These are phyloP conservation scores for Catocala fraxini DNA, from an alignment of 2,888 invertebrate species.

Conservation along the genomic window DNA sequence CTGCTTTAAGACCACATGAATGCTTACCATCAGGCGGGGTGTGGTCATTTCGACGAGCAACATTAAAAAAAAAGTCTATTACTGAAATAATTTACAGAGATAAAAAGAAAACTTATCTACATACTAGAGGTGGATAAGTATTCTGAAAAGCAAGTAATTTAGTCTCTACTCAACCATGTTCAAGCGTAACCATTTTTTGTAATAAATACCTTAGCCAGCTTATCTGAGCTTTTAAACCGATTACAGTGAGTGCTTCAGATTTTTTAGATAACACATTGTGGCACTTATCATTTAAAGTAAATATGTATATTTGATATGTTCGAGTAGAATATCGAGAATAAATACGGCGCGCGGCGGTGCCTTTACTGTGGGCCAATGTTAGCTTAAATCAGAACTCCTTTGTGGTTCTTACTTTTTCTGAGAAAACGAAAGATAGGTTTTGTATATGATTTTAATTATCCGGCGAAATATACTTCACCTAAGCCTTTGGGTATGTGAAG, in stretches of 20 bases:
- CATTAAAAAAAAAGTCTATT: too few species aligned
- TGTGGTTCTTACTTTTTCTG: neutral
- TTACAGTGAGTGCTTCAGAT: slow-evolving; percentile 45
- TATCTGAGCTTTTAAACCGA: slow-evolving; percentile 53
- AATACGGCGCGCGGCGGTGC: slow-evolving; percentile 24
- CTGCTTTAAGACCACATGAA: too few species aligned
- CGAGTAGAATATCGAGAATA: slow-evolving; percentile 16
- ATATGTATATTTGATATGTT: slow-evolving; percentile 19
- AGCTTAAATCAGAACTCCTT: slow-evolving; percentile 2
- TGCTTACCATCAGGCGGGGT: too few species aligned
- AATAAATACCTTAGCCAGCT: slow-evolving; percentile 28
- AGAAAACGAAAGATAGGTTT: too few species aligned
- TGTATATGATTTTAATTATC: too few species aligned
- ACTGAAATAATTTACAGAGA: too few species aligned
- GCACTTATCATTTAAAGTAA: slow-evolving; percentile 21
- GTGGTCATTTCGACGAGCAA: too few species aligned
- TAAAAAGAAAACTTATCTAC: too few species aligned
- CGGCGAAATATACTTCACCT: too few species aligned
- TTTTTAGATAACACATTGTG: slow-evolving; percentile 44
- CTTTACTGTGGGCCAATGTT: slow-evolving; percentile 7
- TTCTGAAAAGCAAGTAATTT: neutral
- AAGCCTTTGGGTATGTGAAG: too few species aligned
- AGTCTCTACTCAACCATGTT: slow-evolving; percentile 20
- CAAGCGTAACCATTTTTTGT: slow-evolving; percentile 39
- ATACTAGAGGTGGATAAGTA: too few species aligned